Conservation (phyloP, 23 tunicate genomes). For the Oikopleura dioica region DNA sequence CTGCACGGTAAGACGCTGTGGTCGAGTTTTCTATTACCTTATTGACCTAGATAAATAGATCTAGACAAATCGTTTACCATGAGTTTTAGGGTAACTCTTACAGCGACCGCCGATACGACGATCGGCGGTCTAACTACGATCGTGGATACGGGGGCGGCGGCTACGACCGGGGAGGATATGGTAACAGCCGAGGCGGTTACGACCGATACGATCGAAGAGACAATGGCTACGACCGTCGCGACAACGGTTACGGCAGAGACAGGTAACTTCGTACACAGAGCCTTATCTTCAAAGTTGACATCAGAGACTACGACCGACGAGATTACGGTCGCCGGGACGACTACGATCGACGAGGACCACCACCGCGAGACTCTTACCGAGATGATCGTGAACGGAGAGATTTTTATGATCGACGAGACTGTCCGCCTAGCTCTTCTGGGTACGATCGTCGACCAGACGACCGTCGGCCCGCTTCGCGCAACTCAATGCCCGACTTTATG, state of each 20-base stretch:
- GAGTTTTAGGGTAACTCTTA: too few species aligned
- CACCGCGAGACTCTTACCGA: too few species aligned
- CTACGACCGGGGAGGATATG: neutral
- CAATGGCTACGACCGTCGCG: neutral
- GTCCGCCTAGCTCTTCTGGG: too few species aligned
- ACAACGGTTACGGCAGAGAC: neutral
- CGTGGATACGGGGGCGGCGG: neutral
- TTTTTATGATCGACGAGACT: neutral
- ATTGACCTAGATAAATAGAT: too few species aligned
- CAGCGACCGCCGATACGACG: too few species aligned
- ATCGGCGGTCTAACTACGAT: too few species aligned
- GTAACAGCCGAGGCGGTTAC: neutral
- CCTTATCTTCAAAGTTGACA: neutral
- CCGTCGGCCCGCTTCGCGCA: neutral
- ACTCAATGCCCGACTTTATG: neutral
- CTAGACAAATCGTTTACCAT: too few species aligned
- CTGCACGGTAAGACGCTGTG: too few species aligned
- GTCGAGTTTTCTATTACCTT: too few species aligned
- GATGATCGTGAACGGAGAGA: neutral
- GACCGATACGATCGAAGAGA: neutral
- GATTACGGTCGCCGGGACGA: neutral
- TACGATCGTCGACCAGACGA: neutral
- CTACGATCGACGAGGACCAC: too few species aligned
- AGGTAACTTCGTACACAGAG: neutral
- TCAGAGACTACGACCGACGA: neutral